These are phyloP conservation scores for Eolophus roseicapilla DNA, from an alignment of 2,113 vertebrate species.

Conservation along the genomic window DNA sequence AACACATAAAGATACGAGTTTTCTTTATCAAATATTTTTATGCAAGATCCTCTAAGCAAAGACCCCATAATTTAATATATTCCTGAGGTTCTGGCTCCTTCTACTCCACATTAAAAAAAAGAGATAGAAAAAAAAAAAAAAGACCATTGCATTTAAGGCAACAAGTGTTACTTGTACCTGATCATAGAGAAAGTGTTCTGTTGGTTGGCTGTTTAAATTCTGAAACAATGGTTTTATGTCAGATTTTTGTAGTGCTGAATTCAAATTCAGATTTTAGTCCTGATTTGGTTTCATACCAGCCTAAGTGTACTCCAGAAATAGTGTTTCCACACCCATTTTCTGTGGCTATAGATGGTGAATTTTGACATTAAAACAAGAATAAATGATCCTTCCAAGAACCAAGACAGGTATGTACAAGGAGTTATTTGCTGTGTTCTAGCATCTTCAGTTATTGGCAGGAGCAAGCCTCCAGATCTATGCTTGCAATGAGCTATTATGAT, in stretches of 20 bases:
- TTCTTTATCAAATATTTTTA: not conserved
- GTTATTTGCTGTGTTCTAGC: not conserved
- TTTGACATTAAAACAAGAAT: not conserved
- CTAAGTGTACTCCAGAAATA: not conserved
- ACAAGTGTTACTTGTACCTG: not conserved
- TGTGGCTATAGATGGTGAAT: not conserved
- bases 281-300: not conserved
- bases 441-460: constrained; percentile 18
- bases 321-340: not conserved
- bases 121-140: not conserved
- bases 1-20: not conserved
- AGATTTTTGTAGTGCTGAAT: not conserved
- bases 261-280: not conserved
- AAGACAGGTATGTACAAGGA: not conserved
- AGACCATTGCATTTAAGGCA: not conserved
- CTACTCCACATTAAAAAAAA: not conserved
- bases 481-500: not conserved
- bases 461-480: not conserved
- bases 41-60: not conserved
- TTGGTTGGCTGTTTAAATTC: not conserved
- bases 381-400: not conserved
- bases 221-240: not conserved
- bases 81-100: not conserved
- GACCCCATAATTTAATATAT: not conserved
- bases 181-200: not conserved